Percentiles rank a stretch among this genome's conserved stretches.
These are phyloP conservation scores for Hydra vulgaris DNA, from an alignment of 30 jellyfish, hydroid and myxozoan species.

Conservation along the genomic window DNA sequence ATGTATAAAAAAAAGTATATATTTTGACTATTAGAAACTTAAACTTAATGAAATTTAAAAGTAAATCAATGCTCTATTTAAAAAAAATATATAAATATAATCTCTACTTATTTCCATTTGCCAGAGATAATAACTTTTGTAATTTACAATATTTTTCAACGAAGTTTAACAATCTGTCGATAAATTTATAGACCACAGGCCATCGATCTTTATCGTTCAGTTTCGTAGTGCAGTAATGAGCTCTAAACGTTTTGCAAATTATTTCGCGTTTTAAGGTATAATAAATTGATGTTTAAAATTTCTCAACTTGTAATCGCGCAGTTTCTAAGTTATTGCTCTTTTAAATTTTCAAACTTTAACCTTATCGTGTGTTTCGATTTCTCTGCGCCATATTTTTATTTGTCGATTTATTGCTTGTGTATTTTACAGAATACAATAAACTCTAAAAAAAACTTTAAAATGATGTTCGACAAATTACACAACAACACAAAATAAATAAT, in stretches of 20 bases:
- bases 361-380: conserved; percentile 3
- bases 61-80: no score
- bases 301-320: conserved; percentile 9
- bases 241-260: not conserved
- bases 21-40: no score
- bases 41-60: no score
- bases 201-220: not conserved
- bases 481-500: not conserved
- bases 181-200: not conserved
- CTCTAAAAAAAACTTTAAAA: not conserved
- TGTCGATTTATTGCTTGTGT: not conserved
- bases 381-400: not conserved
- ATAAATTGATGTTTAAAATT: conserved; percentile 1
- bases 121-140: no score
- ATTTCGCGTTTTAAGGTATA: not conserved
- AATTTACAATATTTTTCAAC: no score
- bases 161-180: no score
- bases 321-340: not conserved
- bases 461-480: not conserved
- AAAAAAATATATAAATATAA: no score
- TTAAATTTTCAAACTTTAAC: not conserved
- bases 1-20: no score
- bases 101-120: no score
- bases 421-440: not conserved
- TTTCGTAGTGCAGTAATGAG: conserved; percentile 5